Conservation (phyloP, 1,140 invertebrate genomes). For the Scylla paramamosain region DNA sequence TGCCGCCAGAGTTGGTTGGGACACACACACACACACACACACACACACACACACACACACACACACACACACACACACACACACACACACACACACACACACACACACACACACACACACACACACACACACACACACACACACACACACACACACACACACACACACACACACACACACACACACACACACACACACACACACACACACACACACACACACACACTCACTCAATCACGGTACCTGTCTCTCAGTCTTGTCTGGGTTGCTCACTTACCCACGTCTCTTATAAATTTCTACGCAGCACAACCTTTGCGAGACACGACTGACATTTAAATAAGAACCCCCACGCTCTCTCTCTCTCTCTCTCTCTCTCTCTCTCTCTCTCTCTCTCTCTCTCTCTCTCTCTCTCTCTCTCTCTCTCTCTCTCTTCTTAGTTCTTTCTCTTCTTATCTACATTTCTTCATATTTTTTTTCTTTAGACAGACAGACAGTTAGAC, state of each 20-base stretch:
- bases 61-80: slow-evolving; percentile 27
- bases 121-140: slow-evolving; percentile 48
- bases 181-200: slow-evolving; percentile 48
- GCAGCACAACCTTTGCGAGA: background rate
- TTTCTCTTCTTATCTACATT: background rate
- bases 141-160: slow-evolving; percentile 47
- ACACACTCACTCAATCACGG: background rate
- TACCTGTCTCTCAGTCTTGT: background rate
- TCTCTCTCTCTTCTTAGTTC: background rate
- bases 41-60: slow-evolving; percentile 46
- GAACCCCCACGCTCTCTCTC: background rate
- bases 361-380: background rate
- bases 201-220: slow-evolving; percentile 30
- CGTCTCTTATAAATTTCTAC: background rate
- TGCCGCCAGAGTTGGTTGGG: background rate
- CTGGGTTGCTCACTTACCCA: background rate
- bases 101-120: slow-evolving; percentile 56
- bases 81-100: slow-evolving; percentile 44
- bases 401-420: background rate
- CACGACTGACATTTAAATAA: background rate
- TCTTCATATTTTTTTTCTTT: background rate
- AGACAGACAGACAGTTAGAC: background rate
- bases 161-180: background rate
- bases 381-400: background rate
- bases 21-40: slow-evolving; percentile 18